Evolutionary conservation across 2,113 vertebrate species (phyloP), one percentile per base, ranked within the genome.

Genomic region (Psephotus haematonotus): DNA sequence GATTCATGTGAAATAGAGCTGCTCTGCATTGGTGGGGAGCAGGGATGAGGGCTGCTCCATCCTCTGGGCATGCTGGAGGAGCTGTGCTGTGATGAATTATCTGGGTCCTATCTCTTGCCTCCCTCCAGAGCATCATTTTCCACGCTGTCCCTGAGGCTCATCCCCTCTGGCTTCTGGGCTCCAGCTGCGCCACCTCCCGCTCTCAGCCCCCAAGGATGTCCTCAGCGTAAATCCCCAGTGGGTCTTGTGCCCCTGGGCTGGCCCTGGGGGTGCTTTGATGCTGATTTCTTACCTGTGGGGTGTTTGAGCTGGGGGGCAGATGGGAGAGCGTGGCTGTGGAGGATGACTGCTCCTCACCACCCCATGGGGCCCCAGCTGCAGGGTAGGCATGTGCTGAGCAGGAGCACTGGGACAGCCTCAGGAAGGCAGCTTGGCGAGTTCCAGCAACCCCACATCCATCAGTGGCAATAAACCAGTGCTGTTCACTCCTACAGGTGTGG

Each of bases 311-410:
- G 1, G 2, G 49, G 53, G 22, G 35, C 1, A 14, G 16, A 10
- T 12, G 20, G 17, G 11, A 68, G 71, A 63, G 37, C 0, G 1
- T 39, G 70, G 37, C 31, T 70, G 41, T 41, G 52, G 68, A 33
- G 44, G 25, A n/a, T 0, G 4, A 24, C 20, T 9, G 24, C 47
- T 74, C 53, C 72, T 14, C 29, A 5, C 59, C 28, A 7, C 18
- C 9, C 20, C 10, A 6, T 1, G 3, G 33, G 6, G 7, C 2
- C 44, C 23, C 2, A 2, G 20, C 11, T 3, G 2, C 23, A 3
- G 18, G 39, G 35, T 14, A 43, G 44, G 47, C 62, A 43, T 0
- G 5, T 19, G 50, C 46, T 53, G 31, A 62, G 44, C 28, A 33
- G 41, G 37, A 90, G 25, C 28, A 3, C 6, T 64, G 59, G 52